Base-by-base conservation (phyloP, 2,113 vertebrate species). In the Muscicapa adusta region DNA sequence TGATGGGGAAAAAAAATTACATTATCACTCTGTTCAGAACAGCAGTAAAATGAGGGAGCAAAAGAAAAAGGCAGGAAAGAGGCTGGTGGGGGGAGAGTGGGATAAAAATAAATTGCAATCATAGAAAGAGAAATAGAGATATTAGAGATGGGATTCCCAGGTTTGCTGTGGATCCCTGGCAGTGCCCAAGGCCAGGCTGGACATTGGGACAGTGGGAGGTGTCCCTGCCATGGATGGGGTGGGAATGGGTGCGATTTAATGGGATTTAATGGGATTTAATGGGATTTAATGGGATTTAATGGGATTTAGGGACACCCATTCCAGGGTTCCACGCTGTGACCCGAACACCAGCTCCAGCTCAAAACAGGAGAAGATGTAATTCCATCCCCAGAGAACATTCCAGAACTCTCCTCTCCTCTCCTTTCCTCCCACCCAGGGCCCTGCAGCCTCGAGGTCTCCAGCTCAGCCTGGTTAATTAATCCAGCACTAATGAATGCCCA, bases 61-160 rank as follows among this genome's bases (percentile, higher is more conserved):
- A 83, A 97, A 96, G 88, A 93, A 92, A 92, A 95, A 95, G 89
- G 93, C 95, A 93, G 82, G 96, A 80, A 42, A 94, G 85, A 95
- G 87, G 88, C 65, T 93, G 72, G 74, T 20, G 51, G 19, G 14
- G 25, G 38, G n/a, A 67, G 48, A 72, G 33, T 0, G n/a, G 23
- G 61, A 83, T 53, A 83, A 92, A 91, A 95, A 92, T 88, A 86
- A 85, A 75, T 40, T 28, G 5, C 43, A 91, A 13, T 26, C 54
- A 63, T 7, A 51, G 92, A 92, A 82, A 68, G 38, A 89, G 77
- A 78, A 95, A 92, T 67, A 87, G 86, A 93, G 75, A 88, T 26
- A 14, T 51, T 14, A 33, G 54, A 33, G 22, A 9, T 26, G 51
- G 48, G 34, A 34, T 34, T 34, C 12, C 62, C 56, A 72, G 38